These are phyloP conservation scores for Myrmecophaga tridactyla DNA, from an alignment of 2,113 vertebrate genomes.

Conservation along the genomic window DNA sequence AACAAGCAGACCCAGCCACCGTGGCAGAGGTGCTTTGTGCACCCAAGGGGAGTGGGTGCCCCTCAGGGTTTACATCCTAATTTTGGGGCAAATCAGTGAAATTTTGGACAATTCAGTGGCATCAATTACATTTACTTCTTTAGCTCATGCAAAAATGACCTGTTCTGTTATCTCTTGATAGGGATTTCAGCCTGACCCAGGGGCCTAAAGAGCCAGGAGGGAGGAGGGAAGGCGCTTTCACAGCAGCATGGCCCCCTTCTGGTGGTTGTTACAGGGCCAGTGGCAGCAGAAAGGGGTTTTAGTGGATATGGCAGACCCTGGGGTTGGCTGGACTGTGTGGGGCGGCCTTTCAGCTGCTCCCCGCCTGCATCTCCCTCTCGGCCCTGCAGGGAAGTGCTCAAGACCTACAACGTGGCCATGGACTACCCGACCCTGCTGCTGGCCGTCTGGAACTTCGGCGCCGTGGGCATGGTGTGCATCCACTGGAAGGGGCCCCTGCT, in stretches of 20 bases:
- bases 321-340: neutral
- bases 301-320: neutral
- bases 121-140: neutral
- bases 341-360: too few relatives aligned
- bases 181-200: neutral
- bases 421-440: constrained; percentile 94
- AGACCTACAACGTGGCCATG: constrained; percentile 96
- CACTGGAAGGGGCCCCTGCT: constrained; percentile 97
- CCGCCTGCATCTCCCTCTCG: too few relatives aligned
- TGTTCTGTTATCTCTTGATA: neutral
- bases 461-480: constrained; percentile 97
- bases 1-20: neutral
- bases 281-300: neutral
- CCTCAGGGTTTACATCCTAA: neutral
- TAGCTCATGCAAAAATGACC: neutral
- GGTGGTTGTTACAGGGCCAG: neutral
- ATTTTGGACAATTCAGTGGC: too few relatives aligned
- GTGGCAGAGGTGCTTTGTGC: neutral
- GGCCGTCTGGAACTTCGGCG: constrained; percentile 98
- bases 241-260: too few relatives aligned
- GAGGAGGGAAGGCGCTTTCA: neutral
- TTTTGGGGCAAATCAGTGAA: neutral
- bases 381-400: constrained; percentile 91
- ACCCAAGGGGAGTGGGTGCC: neutral
- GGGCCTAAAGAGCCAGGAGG: neutral